Evolutionary conservation across 2,888 invertebrate species (phyloP), one percentile per base, ranked within the genome.

Genomic region (Sphinx pinastri): DNA sequence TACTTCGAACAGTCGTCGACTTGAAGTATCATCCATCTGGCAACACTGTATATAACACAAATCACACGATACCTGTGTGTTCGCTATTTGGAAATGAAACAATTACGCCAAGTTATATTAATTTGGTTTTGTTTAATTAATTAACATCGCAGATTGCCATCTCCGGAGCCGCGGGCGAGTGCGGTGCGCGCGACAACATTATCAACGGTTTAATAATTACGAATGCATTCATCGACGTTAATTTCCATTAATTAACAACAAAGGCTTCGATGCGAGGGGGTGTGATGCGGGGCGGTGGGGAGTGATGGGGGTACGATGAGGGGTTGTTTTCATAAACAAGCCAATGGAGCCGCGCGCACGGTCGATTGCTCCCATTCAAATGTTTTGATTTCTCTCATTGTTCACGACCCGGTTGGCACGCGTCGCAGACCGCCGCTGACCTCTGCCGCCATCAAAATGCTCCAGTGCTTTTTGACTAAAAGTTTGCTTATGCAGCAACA

Each of bases 281-380:
- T 7, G 63, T 16, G n/a, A 38, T 38, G 38, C 10, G n/a, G 45
- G 16, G 38, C 14, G 14, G 14, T 6, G n/a, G 45, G 60, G n/a
- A 16, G 25, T 45, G 59, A 10, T 45, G 59, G 13, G 45, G 7
- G 10, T 54, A 54, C 19, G 55, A 38, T 54, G n/a, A 19, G 54
- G 25, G 51, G 31, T 59, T 68, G 51, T 58, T 57, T 31, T 47
- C 47, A 68, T 59, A 59, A 68, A 68, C 58, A 16, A 49, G 31
- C 16, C 51, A 68, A 58, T 68, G 58, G 57, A 58, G 19, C 31
- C 68, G 58, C 51, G 54, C 1, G 25, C 45, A 58, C 68, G 70
- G 73, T 77, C 67, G 58, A 72, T 73, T 73, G 63, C 67, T 60
- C 70, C 58, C 68, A 71, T 78, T 73, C 67, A 70, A 72, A 71